Conservation (phyloP, 2,797 vertebrate species). For the Sparidentex hasta region DNA sequence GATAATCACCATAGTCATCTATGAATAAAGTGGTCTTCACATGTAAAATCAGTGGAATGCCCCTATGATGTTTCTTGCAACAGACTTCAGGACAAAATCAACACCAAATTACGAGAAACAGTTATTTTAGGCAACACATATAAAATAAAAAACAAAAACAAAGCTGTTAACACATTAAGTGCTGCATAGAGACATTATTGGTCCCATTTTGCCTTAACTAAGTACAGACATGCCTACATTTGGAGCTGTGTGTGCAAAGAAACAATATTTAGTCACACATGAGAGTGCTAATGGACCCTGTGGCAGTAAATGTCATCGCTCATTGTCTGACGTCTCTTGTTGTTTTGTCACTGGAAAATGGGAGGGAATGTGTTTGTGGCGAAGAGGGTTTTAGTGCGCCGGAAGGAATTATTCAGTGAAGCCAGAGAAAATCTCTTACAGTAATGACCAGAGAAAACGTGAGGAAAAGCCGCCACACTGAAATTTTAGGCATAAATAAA, state of each 20-base stretch:
- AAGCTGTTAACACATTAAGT: background rate
- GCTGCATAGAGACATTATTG: constrained; percentile 2
- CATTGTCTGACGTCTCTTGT: constrained; percentile 63
- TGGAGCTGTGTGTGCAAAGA: constrained; percentile 32
- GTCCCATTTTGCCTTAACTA: constrained; percentile 22
- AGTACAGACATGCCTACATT: constrained; percentile 37
- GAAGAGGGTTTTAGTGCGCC: constrained; percentile 60
- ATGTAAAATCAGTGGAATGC: background rate
- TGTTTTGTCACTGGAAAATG: constrained; percentile 68
- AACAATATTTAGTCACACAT: constrained; percentile 70
- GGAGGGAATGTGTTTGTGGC: constrained; percentile 64
- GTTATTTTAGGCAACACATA: background rate
- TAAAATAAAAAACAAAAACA: background rate
- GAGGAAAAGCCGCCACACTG: constrained; percentile 40
- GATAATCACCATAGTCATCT: background rate
- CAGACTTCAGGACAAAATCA: background rate
- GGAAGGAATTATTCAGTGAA: constrained; percentile 72
- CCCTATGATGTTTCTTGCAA: background rate
- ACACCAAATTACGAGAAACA: background rate
- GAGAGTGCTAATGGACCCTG: constrained; percentile 74
- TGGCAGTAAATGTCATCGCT: constrained; percentile 72
- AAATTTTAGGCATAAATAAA: constrained; percentile 72
- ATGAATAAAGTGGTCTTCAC: background rate
- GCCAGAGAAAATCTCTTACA: constrained; percentile 50
- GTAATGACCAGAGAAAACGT: constrained; percentile 61